Conservation (phyloP, 2,113 vertebrate species). For the Rhagologus leucostigma region DNA sequence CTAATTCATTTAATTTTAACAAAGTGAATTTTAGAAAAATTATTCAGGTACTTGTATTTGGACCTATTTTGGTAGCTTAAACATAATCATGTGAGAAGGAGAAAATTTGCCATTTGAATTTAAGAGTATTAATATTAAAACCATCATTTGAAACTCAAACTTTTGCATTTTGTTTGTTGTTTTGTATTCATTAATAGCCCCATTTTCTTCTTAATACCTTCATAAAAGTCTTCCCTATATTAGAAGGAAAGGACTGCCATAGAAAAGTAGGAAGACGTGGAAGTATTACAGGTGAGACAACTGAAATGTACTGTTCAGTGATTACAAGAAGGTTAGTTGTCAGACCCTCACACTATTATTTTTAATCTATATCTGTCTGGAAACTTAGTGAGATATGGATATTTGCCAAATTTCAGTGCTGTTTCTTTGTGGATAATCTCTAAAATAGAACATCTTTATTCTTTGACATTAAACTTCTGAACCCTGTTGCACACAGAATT, state of each 20-base stretch:
- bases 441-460: background rate
- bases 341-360: background rate
- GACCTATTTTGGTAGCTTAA: background rate
- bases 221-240: background rate
- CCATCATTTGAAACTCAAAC: background rate
- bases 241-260: background rate
- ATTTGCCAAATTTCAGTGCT: background rate
- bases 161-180: background rate
- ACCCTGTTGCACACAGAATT: background rate
- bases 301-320: background rate
- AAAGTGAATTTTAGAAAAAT: background rate
- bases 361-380: background rate
- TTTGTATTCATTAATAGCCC: background rate
- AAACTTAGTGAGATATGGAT: background rate
- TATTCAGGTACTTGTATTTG: background rate
- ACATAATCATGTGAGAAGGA: background rate
- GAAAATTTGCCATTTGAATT: background rate
- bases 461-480: background rate
- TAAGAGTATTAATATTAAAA: background rate
- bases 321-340: background rate
- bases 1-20: background rate
- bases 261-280: background rate
- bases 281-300: background rate
- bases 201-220: background rate
- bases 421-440: background rate